Evolutionary conservation across 1,140 invertebrate species (phyloP).

Genomic region (Trichonephila clavata): DNA sequence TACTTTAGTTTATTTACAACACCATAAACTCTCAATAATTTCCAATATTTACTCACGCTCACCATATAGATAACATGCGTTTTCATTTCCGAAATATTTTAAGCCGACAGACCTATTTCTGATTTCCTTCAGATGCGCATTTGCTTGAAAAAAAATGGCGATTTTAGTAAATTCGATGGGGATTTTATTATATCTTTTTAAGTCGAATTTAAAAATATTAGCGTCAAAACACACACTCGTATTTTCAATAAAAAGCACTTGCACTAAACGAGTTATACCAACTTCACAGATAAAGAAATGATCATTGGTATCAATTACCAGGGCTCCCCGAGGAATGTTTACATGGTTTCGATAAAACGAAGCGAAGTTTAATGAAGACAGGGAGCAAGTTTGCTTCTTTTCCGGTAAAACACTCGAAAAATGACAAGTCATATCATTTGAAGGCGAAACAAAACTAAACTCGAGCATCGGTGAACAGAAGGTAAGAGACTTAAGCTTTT

Average conservation of each 20-base stretch:
- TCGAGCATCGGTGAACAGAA: conserved; percentile 58
- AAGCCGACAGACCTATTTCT: neutral
- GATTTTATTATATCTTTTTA: neutral
- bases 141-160: neutral
- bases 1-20: too few relatives aligned
- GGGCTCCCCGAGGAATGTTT: neutral
- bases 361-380: neutral
- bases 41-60: too few relatives aligned
- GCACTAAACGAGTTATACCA: conserved; percentile 18
- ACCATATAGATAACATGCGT: neutral
- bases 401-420: neutral
- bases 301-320: conserved; percentile 51
- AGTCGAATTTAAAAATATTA: conserved; percentile 29
- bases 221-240: conserved; percentile 15
- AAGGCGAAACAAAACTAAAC: conserved; percentile 31
- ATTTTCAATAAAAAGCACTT: conserved; percentile 42
- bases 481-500: conserved; percentile 57
- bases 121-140: neutral
- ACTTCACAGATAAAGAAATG: neutral
- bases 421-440: conserved; percentile 51
- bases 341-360: neutral
- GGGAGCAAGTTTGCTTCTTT: conserved; percentile 15
- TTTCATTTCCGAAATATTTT: neutral
- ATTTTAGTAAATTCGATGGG: neutral
- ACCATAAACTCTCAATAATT: too few relatives aligned